Evolutionary conservation across 2,888 invertebrate species (phyloP), one percentile per base, ranked within the genome.

Genomic region (Pyrocoelia pectoralis): DNA sequence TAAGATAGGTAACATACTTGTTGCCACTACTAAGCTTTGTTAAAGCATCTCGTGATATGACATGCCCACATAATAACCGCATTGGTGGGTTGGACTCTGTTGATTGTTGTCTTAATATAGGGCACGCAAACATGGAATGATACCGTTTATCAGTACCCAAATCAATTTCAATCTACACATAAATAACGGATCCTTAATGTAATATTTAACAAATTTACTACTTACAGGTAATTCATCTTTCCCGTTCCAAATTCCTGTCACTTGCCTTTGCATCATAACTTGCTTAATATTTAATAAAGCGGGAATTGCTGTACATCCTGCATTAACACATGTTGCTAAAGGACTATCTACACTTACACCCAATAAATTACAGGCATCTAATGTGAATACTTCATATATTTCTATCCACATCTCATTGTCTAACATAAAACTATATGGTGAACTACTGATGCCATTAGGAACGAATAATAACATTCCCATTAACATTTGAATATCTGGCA

Each of bases 71-170:
- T 1, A 94, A 89, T 66, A 99, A 86, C 69, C 96, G 87, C 92
- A 99, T 97, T 12, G 99, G 98, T 59, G 99, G 99, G 86, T 99
- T 99, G 72, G 88, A 88, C 72, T 97, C 96, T 0, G 95, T 94
- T 46, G 95, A 95, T 81, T 98, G 98, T 79, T 98, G 98, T 57
- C 98, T 88, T 65, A 99, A 86, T 76, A 99, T 99, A 6, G 99
- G 99, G 81, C 99, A 99, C 15, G 98, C 97, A 84, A 99, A 99
- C 77, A 98, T 94, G 4, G 98, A 98, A 84, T 99, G 99, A 81
- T 95, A 97, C 70, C 94, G 90, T 76, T 92, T 93, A 69, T 95
- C 95, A 58, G 87, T 86, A 38, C 97, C 97, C 69, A 97, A 86
- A 77, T 98, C 96, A 63, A 98, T 93, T 83, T 98, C 97, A 81